Evolutionary conservation across 1,140 invertebrate genomes (phyloP), one percentile per base, ranked within the genome.

Genomic region (Papilio polytes): DNA sequence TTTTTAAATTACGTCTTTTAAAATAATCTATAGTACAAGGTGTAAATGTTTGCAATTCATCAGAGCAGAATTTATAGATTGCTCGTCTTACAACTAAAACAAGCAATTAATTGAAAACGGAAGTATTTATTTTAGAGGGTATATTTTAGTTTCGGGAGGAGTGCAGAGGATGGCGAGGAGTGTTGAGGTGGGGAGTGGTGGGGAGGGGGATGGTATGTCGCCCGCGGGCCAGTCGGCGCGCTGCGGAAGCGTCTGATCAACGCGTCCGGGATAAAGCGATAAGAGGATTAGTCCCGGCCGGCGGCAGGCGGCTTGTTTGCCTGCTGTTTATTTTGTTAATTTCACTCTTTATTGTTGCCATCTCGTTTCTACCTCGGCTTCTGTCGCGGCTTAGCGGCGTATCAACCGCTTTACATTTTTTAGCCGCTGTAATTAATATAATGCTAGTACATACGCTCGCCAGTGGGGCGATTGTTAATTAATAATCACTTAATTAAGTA

Each of bases 241-340:
- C 80, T 72, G 80, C 80, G 83, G 83, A 86, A 85, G 83, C 83
- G 83, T 81, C 80, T 80, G 85, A 85, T 87, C 83, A 84, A 82
- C 80, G 79, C 82, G 80, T 66, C 78, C 83, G 82, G 84, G 83
- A 84, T 81, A 82, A 78, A 76, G 83, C 80, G 89, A 90, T 90
- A 89, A 90, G 86, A 83, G 88, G 89, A 89, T 90, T 89, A 89
- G 80, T 74, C 80, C 79, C 70, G 79, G 59, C 80, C 78, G 70
- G 72, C 46, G 53, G 48, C 70, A 82, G 20, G 53, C 81, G 59
- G 83, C 81, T 83, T 85, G 81, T 85, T 85, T 85, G 81, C 81
- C 70, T 79, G 78, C 82, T 86, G 83, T 88, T 87, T 86, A 89
- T 86, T 86, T 85, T 84, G 86, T 87, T 87, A 86, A 89, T 85